A percentile compares a stretch with the other conserved stretches of the same genome.
phyloP scores from a whole-genome alignment of 2,797 vertebrate species.

The Arremon aurantiirostris region DNA sequence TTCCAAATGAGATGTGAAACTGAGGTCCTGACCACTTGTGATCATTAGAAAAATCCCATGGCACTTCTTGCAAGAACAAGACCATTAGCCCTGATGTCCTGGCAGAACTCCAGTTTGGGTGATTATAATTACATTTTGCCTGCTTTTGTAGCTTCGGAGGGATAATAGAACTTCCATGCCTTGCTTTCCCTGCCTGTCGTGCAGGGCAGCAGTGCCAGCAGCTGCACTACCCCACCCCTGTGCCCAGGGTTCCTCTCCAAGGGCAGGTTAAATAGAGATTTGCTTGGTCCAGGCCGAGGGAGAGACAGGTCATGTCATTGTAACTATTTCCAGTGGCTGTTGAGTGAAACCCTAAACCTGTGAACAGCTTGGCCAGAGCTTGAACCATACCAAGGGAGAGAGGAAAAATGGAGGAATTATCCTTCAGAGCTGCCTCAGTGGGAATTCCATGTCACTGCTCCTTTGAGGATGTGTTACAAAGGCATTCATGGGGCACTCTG shows the following conservation, averaged over 20 bases:
- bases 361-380: neutral
- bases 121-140: conserved; percentile 53
- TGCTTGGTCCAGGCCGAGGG: neutral
- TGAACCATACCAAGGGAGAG: neutral
- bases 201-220: neutral
- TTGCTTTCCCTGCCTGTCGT: neutral
- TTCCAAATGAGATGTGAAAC: conserved; percentile 69
- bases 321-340: neutral
- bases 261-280: neutral
- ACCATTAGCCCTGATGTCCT: conserved; percentile 57
- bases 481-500: neutral
- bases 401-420: neutral
- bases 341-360: neutral
- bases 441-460: neutral
- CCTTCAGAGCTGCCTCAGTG: neutral
- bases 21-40: conserved; percentile 61
- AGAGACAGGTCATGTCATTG: neutral
- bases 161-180: neutral
- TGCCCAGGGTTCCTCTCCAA: neutral
- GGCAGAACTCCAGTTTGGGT: conserved; percentile 53
- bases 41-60: conserved; percentile 65
- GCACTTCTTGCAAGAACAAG: conserved; percentile 43
- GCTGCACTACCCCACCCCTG: rapidly evolving
- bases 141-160: conserved; percentile 22
- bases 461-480: neutral